Evolutionary conservation across 2,113 vertebrate genomes (phyloP).

Genomic region (Oxyura jamaicensis): DNA sequence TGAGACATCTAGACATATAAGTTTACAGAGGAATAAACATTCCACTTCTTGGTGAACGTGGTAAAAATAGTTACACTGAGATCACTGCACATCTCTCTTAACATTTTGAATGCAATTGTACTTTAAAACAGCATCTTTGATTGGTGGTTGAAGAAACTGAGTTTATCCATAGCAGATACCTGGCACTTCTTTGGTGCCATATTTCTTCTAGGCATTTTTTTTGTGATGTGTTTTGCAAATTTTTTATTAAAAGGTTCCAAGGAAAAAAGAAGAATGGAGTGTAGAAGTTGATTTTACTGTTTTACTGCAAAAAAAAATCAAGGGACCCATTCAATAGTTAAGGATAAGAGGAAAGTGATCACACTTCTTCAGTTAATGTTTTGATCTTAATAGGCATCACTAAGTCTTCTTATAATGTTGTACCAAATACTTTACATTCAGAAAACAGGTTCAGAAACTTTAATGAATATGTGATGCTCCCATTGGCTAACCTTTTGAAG

Average conservation of each 20-base stretch:
- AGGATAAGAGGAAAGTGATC: not conserved
- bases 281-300: not conserved
- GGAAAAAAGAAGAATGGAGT: not conserved
- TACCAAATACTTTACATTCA: not conserved
- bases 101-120: not conserved
- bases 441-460: not conserved
- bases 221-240: not conserved
- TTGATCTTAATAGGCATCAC: not conserved
- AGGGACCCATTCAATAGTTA: not conserved
- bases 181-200: not conserved
- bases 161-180: not conserved
- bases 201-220: slow-evolving; percentile 6
- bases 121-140: not conserved
- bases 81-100: not conserved
- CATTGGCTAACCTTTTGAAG: not conserved
- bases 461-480: not conserved
- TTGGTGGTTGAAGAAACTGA: not conserved
- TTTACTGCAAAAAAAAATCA: not conserved
- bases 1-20: not conserved
- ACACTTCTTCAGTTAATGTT: not conserved
- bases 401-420: not conserved
- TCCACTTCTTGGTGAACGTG: not conserved
- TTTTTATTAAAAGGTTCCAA: not conserved
- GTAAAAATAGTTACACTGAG: not conserved
- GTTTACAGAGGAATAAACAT: not conserved